Base-by-base conservation (phyloP, 2,797 vertebrate genomes). In the Macrochelys suwanniensis region DNA sequence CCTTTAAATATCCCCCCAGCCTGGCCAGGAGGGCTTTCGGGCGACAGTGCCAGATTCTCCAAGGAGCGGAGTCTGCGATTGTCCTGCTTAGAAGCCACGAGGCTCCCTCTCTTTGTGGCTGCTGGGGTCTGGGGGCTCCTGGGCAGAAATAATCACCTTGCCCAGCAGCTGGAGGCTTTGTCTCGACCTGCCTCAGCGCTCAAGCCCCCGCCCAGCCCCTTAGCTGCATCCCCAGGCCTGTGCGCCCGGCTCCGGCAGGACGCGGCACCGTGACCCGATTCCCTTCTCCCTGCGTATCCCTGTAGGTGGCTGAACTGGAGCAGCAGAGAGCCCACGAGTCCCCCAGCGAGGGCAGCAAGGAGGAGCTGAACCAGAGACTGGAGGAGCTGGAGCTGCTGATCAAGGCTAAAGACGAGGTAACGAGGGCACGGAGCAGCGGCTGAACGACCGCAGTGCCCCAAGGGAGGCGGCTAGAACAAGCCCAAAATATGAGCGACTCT, bases 291-390 rank as follows among this genome's bases (percentile, higher is more conserved):
- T 53, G 78, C 68, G 19, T 25, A 42, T 54, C 85, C 37, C 0
- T 11, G 16, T 94, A 99, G 99, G 99, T 99, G 89, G 98, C 99
- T 1, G 99, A 99, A 89, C 98, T 99, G 93, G 99, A 99, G 97
- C 97, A 98, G 1, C 99, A 99, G 97, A 98, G 98, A 2, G 95
- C 97, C 0, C 95, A 93, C 0, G 98, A 99, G 68, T 97, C 97
- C 74, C 94, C 98, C 25, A 93, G 93, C 0, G 98, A 98, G 33
- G 95, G 96, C 19, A 98, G 93, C 84, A 98, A 97, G 90, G 99
- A 99, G 47, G 99, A 98, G 53, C 97, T 99, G n/a, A 98, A 97
- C 86, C 99, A 98, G 10, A 98, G 98, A 0, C 85, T 99, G 97
- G 99, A 99, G 95, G 99, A 99, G 93, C 98, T 99, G 97, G 99